Evolutionary conservation across 1,140 invertebrate genomes (phyloP).

Genomic region (Goniozus legneri): DNA sequence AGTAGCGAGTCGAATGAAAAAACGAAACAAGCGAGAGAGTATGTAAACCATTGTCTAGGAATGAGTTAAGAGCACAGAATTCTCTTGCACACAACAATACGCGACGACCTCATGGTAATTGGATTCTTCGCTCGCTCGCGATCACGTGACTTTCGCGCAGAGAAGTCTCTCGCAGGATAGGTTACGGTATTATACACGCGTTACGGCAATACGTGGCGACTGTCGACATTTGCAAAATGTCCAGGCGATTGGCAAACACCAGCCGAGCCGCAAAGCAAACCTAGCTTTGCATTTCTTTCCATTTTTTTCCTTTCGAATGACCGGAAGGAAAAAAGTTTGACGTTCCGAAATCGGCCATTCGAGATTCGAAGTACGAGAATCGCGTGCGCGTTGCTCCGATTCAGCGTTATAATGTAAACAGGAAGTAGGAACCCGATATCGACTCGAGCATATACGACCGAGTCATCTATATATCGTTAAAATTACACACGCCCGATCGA

Average conservation of each 20-base stretch:
- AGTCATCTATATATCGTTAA: conserved; percentile 17
- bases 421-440: conserved; percentile 11
- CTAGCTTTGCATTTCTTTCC: too few species aligned
- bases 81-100: not conserved
- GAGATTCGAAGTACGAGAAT: not conserved
- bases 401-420: not conserved
- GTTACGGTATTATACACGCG: not conserved
- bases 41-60: too few species aligned
- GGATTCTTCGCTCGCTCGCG: not conserved
- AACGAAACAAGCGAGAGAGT: too few species aligned
- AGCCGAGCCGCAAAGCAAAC: too few species aligned
- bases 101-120: not conserved
- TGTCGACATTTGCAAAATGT: not conserved
- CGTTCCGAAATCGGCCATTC: too few species aligned
- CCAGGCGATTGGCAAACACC: too few species aligned
- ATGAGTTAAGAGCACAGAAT: too few species aligned
- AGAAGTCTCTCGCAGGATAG: not conserved
- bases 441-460: conserved; percentile 8
- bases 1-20: too few species aligned
- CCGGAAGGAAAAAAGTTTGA: too few species aligned
- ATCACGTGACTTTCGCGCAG: not conserved
- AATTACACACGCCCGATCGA: too few species aligned
- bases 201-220: not conserved
- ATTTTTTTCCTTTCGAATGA: too few species aligned
- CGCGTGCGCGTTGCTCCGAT: not conserved